Evolutionary conservation across 2,797 vertebrate species (phyloP).

Genomic region (Coluber constrictor): DNA sequence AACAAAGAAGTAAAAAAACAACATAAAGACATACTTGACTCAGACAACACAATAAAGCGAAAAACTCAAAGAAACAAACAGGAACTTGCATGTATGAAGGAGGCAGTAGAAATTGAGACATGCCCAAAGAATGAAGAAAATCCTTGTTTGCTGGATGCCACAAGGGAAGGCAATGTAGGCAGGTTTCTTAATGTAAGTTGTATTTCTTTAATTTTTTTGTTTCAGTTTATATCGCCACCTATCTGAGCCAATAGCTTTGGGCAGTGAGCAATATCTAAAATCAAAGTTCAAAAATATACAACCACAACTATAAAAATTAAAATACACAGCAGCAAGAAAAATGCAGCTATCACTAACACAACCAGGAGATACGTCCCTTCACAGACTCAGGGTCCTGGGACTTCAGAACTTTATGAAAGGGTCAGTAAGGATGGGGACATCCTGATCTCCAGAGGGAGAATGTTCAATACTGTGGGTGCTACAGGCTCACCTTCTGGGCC

Average conservation of each 20-base stretch:
- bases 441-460: not conserved
- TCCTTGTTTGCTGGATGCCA: slow-evolving; percentile 82
- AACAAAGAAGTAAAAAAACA: not conserved
- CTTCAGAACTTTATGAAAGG: not conserved
- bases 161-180: slow-evolving; percentile 89
- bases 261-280: not conserved
- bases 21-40: not conserved
- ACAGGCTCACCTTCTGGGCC: not conserved
- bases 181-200: slow-evolving; percentile 90
- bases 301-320: not conserved
- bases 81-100: slow-evolving; percentile 35
- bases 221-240: not conserved
- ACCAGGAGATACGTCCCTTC: not conserved
- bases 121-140: slow-evolving; percentile 42
- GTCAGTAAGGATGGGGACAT: not conserved
- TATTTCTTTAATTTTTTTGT: not conserved
- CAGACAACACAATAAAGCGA: slow-evolving; percentile 32
- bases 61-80: slow-evolving; percentile 30
- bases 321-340: not conserved
- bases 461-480: not conserved
- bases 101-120: slow-evolving; percentile 6
- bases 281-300: not conserved
- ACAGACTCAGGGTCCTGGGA: not conserved
- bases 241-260: not conserved
- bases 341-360: not conserved